phyloP scores from a whole-genome alignment of 2,888 invertebrate species.

The Cheilosia vulpina region DNA sequence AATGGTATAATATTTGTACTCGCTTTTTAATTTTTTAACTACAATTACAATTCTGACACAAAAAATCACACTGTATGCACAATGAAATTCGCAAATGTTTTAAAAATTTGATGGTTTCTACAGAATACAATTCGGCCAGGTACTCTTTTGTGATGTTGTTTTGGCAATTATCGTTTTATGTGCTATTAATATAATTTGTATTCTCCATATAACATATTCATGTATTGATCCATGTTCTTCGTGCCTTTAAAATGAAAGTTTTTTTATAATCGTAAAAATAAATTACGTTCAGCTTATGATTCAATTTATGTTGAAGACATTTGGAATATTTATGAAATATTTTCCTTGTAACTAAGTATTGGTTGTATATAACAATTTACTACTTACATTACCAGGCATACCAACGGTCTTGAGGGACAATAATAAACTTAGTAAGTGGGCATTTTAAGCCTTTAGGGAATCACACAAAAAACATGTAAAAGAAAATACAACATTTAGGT shows the following conservation, averaged over 20 bases:
- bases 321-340: constrained; percentile 12
- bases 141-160: constrained; percentile 84
- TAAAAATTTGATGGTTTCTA: constrained; percentile 49
- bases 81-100: constrained; percentile 54
- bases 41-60: constrained; percentile 10
- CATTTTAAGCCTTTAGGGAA: background rate
- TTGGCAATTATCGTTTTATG: constrained; percentile 83
- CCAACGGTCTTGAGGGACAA: constrained; percentile 13
- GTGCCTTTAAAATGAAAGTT: constrained; percentile 78
- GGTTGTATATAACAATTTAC: background rate
- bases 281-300: constrained; percentile 5
- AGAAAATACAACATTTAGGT: background rate
- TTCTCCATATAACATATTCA: constrained; percentile 82
- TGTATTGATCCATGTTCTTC: constrained; percentile 81
- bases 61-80: constrained; percentile 31
- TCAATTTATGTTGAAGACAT: constrained; percentile 19
- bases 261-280: constrained; percentile 8
- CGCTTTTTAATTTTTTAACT: constrained; percentile 22
- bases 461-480: no score
- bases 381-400: background rate
- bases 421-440: constrained; percentile 6
- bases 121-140: constrained; percentile 84
- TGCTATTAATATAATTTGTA: constrained; percentile 83
- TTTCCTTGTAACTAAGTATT: background rate
- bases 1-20: constrained; percentile 48